Evolutionary conservation across 2,113 vertebrate genomes (phyloP).

Genomic region (Scophthalmus maximus): DNA sequence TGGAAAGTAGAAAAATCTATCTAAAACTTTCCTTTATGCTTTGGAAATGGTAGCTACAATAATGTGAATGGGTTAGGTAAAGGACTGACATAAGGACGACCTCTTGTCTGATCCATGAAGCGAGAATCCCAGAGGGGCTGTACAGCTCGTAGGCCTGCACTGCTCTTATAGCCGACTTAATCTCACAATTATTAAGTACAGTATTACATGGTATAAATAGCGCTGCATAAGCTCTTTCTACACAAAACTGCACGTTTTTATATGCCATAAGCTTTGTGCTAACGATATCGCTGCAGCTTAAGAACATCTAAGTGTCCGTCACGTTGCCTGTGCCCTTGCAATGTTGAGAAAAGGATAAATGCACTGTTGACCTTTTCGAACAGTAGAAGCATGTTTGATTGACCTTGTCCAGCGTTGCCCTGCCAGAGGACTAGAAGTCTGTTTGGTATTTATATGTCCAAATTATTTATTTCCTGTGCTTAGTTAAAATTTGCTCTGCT

Average conservation of each 20-base stretch:
- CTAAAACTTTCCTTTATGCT: slow-evolving; percentile 15
- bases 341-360: slow-evolving; percentile 3
- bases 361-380: slow-evolving; percentile 11
- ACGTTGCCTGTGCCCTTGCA: background rate
- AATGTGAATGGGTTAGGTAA: slow-evolving; percentile 3
- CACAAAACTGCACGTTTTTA: slow-evolving; percentile 30
- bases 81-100: background rate
- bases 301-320: background rate
- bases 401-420: slow-evolving; percentile 6
- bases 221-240: slow-evolving; percentile 41
- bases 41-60: slow-evolving; percentile 16
- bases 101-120: slow-evolving; percentile 12
- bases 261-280: slow-evolving; percentile 25
- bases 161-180: slow-evolving; percentile 47
- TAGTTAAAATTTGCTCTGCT: slow-evolving; percentile 5
- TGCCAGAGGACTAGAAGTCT: background rate
- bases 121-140: slow-evolving; percentile 9
- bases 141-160: slow-evolving; percentile 11
- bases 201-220: slow-evolving; percentile 54
- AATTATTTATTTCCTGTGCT: slow-evolving; percentile 4
- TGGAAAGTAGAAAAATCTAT: slow-evolving; percentile 19
- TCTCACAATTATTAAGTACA: slow-evolving; percentile 64
- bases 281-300: slow-evolving; percentile 21
- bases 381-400: slow-evolving; percentile 30
- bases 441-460: slow-evolving; percentile 13